Base-by-base conservation (phyloP, 2,888 invertebrate genomes). In the Drosophila setosimentum region DNA sequence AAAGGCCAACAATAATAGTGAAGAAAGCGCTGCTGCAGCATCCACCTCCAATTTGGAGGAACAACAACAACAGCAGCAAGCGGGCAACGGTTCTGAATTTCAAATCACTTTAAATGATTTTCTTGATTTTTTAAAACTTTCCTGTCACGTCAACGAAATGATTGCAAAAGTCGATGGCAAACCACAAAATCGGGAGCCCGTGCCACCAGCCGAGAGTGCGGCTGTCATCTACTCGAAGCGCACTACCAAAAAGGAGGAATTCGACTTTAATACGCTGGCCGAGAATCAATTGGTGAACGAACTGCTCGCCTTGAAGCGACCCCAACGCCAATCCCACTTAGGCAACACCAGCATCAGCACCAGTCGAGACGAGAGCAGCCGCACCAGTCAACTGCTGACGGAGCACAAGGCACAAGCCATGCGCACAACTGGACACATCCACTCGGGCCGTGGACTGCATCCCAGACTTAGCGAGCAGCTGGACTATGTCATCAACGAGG, bases 401-500 rank as follows among this genome's bases (percentile, higher is more conserved):
- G 83, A 81, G 6, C 59, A 64, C 18, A 79, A 77, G 49, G 27
- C 69, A 8, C 40, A 45, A 16, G 24, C 54, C 16, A 10, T 57
- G 13, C 86, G 88, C 0, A 35, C 55, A 55, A 37, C 63, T 13
- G 51, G 78, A 2, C 85, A 80, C 16, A 59, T 72, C 1, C 76
- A 80, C 40, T 49, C 51, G 6, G 69, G 62, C 0, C 76, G 70
- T 10, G 87, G 83, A 18, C 71, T 93, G 48, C 92, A 93, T 87
- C 91, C 92, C 1, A 88, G 90, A 37, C 76, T 93, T 10, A 86
- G 72, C 16, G 90, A 91, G 32, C 93, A 93, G 74, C 73, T 93
- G 35, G 91, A 93, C 65, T 91, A 97, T 93, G 95, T 97, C 1
- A 94, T 97, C 73, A 96, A 96, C 55, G 97, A 97, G 93, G 97